Base-by-base conservation (phyloP, 1,140 invertebrate genomes). In the Pseudoatta argentina region DNA sequence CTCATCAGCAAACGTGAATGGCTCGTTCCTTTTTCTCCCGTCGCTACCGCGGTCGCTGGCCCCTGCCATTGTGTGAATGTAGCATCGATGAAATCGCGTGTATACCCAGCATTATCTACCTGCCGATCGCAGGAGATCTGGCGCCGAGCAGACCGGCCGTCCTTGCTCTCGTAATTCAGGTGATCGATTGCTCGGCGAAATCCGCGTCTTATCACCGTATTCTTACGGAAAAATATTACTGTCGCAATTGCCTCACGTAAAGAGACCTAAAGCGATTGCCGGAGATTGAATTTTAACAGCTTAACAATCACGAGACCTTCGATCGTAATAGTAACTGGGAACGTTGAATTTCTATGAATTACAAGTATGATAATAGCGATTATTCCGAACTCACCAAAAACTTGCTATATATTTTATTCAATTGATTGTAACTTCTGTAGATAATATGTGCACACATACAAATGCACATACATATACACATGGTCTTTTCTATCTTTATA, bases 41-140 rank as follows among this genome's bases (percentile, higher is more conserved):
- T 82, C 82, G 73, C 85, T 87, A 79, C 75, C 66, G 59, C 59
- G 76, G 53, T 78, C 77, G 86, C 73, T 59, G 63, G 88, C 63
- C 88, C 76, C 61, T 77, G 87, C 91, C 92, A 92, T 93, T 93
- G 90, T 93, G 85, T 88, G 78, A 78, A 90, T 87, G 82, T 87
- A 90, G 81, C 93, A 94, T 94, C 93, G 91, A 94, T 94, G 91
- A 87, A 92, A 89, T 94, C 91, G 93, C 92, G 94, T 94, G 92
- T 92, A 88, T 89, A 89, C 89, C 76, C 86, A 88, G 91, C 91
- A 91, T 94, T 94, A 93, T 92, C 90, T 91, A 94, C 93, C 92
- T 94, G 93, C 92, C 91, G 89, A 87, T 87, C 91, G 88, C 92
- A 92, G 92, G 92, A 93, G 91, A 91, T 92, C 89, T 90, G 92